Evolutionary conservation across 1,140 invertebrate genomes (phyloP), one percentile per base, ranked within the genome.

Genomic region (Ceratosolen fusciceps): DNA sequence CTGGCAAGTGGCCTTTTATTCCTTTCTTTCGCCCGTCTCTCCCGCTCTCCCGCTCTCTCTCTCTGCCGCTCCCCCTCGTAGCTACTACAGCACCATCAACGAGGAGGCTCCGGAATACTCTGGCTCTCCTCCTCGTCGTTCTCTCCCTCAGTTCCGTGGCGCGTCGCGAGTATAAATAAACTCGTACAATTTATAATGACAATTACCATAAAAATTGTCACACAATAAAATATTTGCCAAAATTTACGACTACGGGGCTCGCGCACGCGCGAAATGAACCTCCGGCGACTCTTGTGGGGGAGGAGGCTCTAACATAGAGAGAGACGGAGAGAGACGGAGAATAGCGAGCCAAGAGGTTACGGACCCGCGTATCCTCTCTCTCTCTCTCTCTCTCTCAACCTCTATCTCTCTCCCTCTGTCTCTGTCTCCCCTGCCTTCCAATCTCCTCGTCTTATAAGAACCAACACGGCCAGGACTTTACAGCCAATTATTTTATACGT

Each of bases 181-280:
- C 82, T 70, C 74, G 68, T 70, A 81, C 83, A 90, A 90, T 90
- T 90, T 90, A 90, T 90, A 90, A 89, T 90, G 88, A 89, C 87
- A 88, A 90, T 90, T 89, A 89, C 88, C 87, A 89, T 90, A 90
- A 89, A 90, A 90, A 90, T 90, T 89, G 89, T 90, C 88, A 86
- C 86, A 89, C 86, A 87, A 90, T 90, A 89, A 90, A 90, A 90
- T 90, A 89, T 88, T 88, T 85, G 83, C 82, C 84, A 82, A 86
- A 87, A 90, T 90, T 90, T 89, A 90, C 84, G 88, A 83, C 49
- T 2, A 52, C n/a, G 71, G 43, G 58, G 47, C 77, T 56, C 43
- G 72, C 52, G 67, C 58, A 14, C 1, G 47, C 34, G 75, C 75
- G 21, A 21, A 52, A 4, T 9, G n/a, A 29, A 16, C 29, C 5